Percentiles rank a stretch among this genome's conserved stretches.
phyloP scores from a whole-genome alignment of 2,888 invertebrate genomes.

The Ceriagrion tenellum region DNA sequence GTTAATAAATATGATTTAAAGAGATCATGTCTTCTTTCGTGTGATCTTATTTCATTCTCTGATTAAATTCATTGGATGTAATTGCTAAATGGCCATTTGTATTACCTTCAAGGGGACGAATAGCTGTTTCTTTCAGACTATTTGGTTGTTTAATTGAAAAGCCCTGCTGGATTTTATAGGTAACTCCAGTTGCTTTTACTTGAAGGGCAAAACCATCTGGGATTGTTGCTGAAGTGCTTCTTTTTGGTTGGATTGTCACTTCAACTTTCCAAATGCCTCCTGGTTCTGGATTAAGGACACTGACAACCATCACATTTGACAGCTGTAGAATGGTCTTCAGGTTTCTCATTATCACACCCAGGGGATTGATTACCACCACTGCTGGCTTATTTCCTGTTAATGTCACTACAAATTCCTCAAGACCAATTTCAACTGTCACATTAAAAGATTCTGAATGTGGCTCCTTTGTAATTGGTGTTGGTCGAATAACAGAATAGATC shows the following conservation, averaged over 20 bases:
- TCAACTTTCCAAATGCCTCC: slow-evolving; percentile 84
- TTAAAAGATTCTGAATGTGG: slow-evolving; percentile 74
- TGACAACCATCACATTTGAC: slow-evolving; percentile 78
- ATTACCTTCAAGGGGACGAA: slow-evolving; percentile 82
- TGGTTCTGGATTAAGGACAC: slow-evolving; percentile 83
- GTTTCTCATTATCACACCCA: slow-evolving; percentile 77
- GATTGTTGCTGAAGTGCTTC: slow-evolving; percentile 79
- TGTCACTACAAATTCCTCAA: slow-evolving; percentile 85
- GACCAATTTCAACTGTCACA: slow-evolving; percentile 83
- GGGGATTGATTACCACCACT: slow-evolving; percentile 81
- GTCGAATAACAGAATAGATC: slow-evolving; percentile 82
- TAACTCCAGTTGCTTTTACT: slow-evolving; percentile 76
- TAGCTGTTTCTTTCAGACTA: slow-evolving; percentile 80
- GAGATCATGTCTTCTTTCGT: too few species aligned
- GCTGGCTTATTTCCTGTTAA: slow-evolving; percentile 84
- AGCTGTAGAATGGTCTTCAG: slow-evolving; percentile 75
- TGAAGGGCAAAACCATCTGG: slow-evolving; percentile 29
- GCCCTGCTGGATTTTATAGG: slow-evolving; percentile 84
- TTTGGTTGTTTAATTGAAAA: slow-evolving; percentile 81
- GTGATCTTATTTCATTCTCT: too few species aligned
- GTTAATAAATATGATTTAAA: too few species aligned
- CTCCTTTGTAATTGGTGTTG: slow-evolving; percentile 76
- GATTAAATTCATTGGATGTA: too few species aligned
- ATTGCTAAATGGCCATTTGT: too few species aligned
- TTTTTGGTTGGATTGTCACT: slow-evolving; percentile 81